phyloP scores from a whole-genome alignment of 2,888 invertebrate genomes.

The Plemyria rubiginata region DNA sequence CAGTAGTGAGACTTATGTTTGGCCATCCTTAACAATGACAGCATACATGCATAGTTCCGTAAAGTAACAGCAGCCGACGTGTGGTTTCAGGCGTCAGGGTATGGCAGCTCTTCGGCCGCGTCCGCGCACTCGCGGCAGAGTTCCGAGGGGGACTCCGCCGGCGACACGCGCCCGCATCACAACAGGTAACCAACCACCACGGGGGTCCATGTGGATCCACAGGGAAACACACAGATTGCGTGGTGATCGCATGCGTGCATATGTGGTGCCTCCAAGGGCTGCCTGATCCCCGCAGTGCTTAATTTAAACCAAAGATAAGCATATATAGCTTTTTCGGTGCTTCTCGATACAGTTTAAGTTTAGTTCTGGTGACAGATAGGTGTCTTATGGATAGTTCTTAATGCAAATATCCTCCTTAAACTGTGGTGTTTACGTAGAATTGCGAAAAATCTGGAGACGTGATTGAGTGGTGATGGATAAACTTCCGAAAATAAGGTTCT shows the following conservation, averaged over 20 bases:
- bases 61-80: conserved; percentile 1
- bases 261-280: not conserved
- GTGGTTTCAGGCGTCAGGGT: conserved; percentile 92
- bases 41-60: not conserved
- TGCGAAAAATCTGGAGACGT: not conserved
- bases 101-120: conserved; percentile 93
- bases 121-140: conserved; percentile 95
- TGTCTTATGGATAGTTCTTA: no score
- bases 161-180: conserved; percentile 65
- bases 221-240: not conserved
- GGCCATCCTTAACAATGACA: no score
- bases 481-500: not conserved
- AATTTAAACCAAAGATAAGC: not conserved
- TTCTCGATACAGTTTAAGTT: not conserved
- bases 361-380: not conserved
- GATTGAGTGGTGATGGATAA: conserved; percentile 1
- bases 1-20: no score
- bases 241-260: not conserved
- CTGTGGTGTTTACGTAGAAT: not conserved
- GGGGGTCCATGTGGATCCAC: not conserved
- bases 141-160: conserved; percentile 88
- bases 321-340: not conserved
- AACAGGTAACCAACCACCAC: conserved; percentile 60
- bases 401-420: not conserved
- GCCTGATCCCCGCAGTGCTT: not conserved